A percentile compares a stretch with the other conserved stretches of the same genome.
Conservation (phyloP, 2,888 invertebrate species). For the Melinaea menophilus region DNA sequence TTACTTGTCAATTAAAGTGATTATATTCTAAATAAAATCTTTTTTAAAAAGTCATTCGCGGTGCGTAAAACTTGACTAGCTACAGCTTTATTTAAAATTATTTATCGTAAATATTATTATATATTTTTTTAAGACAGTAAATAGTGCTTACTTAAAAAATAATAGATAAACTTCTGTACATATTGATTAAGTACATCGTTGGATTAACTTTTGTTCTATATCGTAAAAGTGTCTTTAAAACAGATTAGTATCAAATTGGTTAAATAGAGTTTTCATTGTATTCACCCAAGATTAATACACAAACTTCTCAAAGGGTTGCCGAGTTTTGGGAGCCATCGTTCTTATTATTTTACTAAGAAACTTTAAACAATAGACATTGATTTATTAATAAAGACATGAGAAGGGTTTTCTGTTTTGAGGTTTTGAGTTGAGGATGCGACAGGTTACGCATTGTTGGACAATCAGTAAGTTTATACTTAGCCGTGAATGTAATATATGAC, state of each 20-base stretch:
- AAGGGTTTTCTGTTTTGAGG: background rate
- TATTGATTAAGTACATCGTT: too few species aligned
- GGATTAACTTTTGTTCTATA: background rate
- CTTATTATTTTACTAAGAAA: conserved; percentile 49
- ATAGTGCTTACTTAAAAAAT: too few species aligned
- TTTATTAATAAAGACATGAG: background rate
- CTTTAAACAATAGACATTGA: background rate
- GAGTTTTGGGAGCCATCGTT: conserved; percentile 65
- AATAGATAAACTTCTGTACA: too few species aligned
- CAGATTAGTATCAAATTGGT: conserved; percentile 8
- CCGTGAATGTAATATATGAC: too few species aligned
- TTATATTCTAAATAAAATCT: too few species aligned
- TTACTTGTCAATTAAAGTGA: too few species aligned
- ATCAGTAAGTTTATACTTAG: too few species aligned
- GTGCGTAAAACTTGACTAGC: too few species aligned
- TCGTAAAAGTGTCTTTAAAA: conserved; percentile 15
- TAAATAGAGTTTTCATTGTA: conserved; percentile 60
- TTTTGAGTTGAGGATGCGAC: background rate
- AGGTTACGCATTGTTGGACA: background rate
- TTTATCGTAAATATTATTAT: too few species aligned
- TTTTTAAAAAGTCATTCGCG: too few species aligned
- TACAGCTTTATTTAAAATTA: too few species aligned
- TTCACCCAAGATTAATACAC: conserved; percentile 65
- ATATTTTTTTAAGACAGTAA: too few species aligned
- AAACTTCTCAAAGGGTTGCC: conserved; percentile 69